A percentile compares a stretch with the other conserved stretches of the same genome.
phyloP scores from a whole-genome alignment of 2,113 vertebrate genomes.

The Pseudolaguvia tuberculata region DNA sequence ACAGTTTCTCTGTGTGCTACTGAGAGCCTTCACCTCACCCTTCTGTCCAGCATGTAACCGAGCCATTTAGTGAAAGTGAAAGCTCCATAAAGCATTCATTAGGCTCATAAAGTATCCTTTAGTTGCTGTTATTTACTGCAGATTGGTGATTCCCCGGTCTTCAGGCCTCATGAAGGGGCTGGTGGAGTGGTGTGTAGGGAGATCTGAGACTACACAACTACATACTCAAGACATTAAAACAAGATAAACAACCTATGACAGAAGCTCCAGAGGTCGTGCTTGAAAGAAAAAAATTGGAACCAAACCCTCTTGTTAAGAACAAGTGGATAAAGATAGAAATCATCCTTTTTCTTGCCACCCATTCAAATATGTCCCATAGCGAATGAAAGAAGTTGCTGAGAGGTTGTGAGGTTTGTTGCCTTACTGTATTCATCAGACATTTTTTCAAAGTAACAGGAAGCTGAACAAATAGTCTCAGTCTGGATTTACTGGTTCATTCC shows the following conservation, averaged over 20 bases:
- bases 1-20: conserved; percentile 21
- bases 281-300: not conserved
- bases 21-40: conserved; percentile 1
- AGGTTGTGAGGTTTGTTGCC: conserved; percentile 5
- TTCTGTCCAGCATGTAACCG: conserved; percentile 20
- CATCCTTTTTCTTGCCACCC: conserved; percentile 18
- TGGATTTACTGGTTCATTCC: not conserved
- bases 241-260: conserved; percentile 28
- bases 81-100: conserved; percentile 57
- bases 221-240: conserved; percentile 33
- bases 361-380: too few species aligned
- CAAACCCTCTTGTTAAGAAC: conserved; percentile 1
- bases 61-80: conserved; percentile 44
- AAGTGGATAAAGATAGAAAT: conserved; percentile 20
- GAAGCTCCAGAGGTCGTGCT: conserved; percentile 6
- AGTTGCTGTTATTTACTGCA: conserved; percentile 50
- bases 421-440: conserved; percentile 38
- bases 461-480: conserved; percentile 15
- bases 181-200: too few species aligned
- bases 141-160: conserved; percentile 28
- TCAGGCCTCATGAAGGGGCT: conserved; percentile 5
- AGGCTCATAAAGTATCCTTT: conserved; percentile 49
- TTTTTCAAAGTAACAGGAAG: conserved; percentile 34
- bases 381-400: conserved; percentile 3
- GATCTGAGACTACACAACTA: conserved; percentile 16